Evolutionary conservation across 2,888 invertebrate species (phyloP).

Genomic region (Sesia bembeciformis): DNA sequence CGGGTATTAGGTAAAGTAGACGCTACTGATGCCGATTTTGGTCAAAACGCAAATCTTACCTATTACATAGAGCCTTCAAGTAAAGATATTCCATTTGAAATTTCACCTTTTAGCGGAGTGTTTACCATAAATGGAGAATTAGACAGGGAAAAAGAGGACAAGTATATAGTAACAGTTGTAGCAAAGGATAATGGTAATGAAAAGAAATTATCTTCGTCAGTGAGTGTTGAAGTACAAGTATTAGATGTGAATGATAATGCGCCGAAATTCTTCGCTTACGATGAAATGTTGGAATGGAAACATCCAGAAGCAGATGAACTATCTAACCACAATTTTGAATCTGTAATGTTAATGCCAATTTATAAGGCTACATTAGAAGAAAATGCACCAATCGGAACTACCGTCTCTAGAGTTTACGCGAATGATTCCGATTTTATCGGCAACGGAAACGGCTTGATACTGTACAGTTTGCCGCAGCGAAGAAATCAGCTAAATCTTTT

Average conservation of each 20-base stretch:
- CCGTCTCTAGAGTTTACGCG: constrained; percentile 84
- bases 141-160: constrained; percentile 83
- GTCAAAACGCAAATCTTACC: constrained; percentile 84
- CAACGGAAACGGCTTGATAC: constrained; percentile 89
- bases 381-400: constrained; percentile 82
- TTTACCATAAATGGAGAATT: constrained; percentile 82
- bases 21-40: constrained; percentile 87
- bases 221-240: constrained; percentile 86
- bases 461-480: constrained; percentile 82
- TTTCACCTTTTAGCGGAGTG: constrained; percentile 80
- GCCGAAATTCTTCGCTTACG: constrained; percentile 85
- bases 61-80: constrained; percentile 75
- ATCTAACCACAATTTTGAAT: constrained; percentile 69
- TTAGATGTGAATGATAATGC: constrained; percentile 89
- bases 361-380: constrained; percentile 85
- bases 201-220: constrained; percentile 78
- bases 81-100: constrained; percentile 78
- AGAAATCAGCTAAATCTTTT: constrained; percentile 79
- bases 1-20: constrained; percentile 83
- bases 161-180: constrained; percentile 81
- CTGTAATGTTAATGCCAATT: constrained; percentile 77
- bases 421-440: constrained; percentile 90
- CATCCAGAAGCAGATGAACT: constrained; percentile 61
- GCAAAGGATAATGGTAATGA: constrained; percentile 82
- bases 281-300: constrained; percentile 72